Evolutionary conservation across 2,113 vertebrate species (phyloP), one percentile per base, ranked within the genome.

Genomic region (Gorsachius goisagi): DNA sequence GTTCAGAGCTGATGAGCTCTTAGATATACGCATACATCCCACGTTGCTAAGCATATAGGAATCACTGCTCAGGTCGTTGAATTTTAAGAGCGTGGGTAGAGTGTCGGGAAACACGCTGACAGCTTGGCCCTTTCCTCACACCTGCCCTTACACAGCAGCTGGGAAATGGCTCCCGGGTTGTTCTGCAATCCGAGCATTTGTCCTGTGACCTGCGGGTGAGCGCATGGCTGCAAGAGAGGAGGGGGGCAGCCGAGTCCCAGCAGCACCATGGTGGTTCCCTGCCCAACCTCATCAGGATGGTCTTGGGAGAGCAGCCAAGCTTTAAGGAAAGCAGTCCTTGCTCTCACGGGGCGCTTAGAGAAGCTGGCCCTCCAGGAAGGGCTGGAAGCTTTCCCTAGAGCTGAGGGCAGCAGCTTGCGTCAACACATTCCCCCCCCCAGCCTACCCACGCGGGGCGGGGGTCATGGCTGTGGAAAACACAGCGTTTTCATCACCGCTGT

Each of bases 401-500:
- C 62, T 11, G 28, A 47, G 37, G 28, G 56, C 53, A 44, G 13
- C 27, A 44, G 13, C 27, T 39, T 11, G 3, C 30, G 28, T 15
- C 67, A 64, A 55, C 33, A 58, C 3, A 44, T 44, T 24, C 1
- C 9, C 27, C 1, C 9, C 35, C 5, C 3, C 0, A 6, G 19
- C 33, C 56, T 5, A 5, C 45, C 58, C 5, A 11, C 22, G 5
- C 1, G 0, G 49, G 14, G 16, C 1, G 0, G 17, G 78, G 32
- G 16, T 26, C 0, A 1, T 22, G 39, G n/a, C 63, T 24, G 41
- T 15, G 41, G 41, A 44, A 44, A 44, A 22, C 30, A 28, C 27
- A 11, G 5, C 1, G 4, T 22, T 78, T n/a, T 5, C 6, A 1
- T 37, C 18, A 2, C 39, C 4, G 22, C 47, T 18, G 0, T 1